Base-by-base conservation (phyloP, 2,888 invertebrate species). In the Eristalis pertinax region DNA sequence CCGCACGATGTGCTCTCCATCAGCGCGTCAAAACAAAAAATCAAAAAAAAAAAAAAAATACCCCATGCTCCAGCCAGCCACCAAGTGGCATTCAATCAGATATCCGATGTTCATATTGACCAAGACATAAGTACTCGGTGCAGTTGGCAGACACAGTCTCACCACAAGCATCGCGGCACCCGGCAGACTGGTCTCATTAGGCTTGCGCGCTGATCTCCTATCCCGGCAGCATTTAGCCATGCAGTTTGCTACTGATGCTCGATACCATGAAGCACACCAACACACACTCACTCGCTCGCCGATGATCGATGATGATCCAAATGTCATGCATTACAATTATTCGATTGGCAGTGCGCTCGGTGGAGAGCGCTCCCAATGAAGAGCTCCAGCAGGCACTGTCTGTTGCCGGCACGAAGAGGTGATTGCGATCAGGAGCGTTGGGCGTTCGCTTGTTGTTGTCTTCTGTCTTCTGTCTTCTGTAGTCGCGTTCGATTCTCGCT, bases 231-330 rank as follows among this genome's bases (percentile, higher is more conserved):
- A 87, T 87, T 87, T 87, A 87, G 87, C 87, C 87, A 80, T 84
- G 84, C 76, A 84, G 84, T 84, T 87, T 80, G 76, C 87, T 87
- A 87, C 87, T 87, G 87, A 87, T 87, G 83, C 79, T 87, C 79
- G 79, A 87, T 87, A 87, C 79, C 76, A 79, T 32, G 76, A 63
- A 70, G 19, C 15, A 50, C 29, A 56, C 15, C 15, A 32, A 58
- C 63, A 67, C 62, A 72, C 74, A 58, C 70, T 0, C 26, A 29
- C 26, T 26, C 15, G 13, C 24, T 24, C 11, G 7, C 26, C 84
- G 84, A 87, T 87, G 87, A 87, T 87, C 87, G 87, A 87, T 87
- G 87, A 87, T 87, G 87, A 87, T 87, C 87, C 87, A 84, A 87
- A 87, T 87, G 87, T 87, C 87, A 87, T 87, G 87, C 87, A 87